Conservation (phyloP, 2,888 invertebrate species). For the Acleris sparsana region DNA sequence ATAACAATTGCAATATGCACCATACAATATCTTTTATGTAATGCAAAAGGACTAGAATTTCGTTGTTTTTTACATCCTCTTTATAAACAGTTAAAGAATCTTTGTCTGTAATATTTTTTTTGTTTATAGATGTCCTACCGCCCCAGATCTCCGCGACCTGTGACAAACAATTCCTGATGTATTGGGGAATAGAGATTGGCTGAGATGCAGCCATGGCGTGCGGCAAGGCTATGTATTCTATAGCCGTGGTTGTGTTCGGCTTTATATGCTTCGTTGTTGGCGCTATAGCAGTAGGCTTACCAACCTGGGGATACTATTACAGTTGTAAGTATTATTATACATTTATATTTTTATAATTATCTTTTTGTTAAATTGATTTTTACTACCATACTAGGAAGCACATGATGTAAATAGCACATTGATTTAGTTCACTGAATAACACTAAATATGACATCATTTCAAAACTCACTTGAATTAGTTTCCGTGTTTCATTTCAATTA, state of each 20-base stretch:
- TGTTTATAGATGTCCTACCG: slow-evolving; percentile 56
- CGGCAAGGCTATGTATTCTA: slow-evolving; percentile 87
- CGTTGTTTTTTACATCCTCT: too few relatives aligned
- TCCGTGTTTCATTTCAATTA: background rate
- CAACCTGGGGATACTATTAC: slow-evolving; percentile 94
- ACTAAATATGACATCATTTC: too few relatives aligned
- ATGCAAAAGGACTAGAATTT: too few relatives aligned
- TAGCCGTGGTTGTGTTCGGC: slow-evolving; percentile 87
- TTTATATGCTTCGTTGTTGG: slow-evolving; percentile 92
- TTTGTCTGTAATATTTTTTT: slow-evolving; percentile 23
- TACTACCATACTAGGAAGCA: background rate
- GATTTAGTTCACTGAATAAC: too few relatives aligned
- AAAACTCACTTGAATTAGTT: background rate
- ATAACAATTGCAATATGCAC: too few relatives aligned
- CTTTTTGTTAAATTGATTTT: background rate
- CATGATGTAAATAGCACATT: background rate
- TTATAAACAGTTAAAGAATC: too few relatives aligned
- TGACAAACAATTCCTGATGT: slow-evolving; percentile 63
- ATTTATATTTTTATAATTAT: slow-evolving; percentile 7
- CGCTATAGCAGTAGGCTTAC: slow-evolving; percentile 91
- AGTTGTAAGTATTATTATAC: slow-evolving; percentile 81
- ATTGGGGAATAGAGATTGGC: slow-evolving; percentile 60
- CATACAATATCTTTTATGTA: too few relatives aligned
- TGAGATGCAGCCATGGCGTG: slow-evolving; percentile 85
- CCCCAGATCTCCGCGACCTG: slow-evolving; percentile 42